These are phyloP conservation scores for Corythornis madagascariensis DNA, from an alignment of 2,113 vertebrate genomes.

Conservation along the genomic window DNA sequence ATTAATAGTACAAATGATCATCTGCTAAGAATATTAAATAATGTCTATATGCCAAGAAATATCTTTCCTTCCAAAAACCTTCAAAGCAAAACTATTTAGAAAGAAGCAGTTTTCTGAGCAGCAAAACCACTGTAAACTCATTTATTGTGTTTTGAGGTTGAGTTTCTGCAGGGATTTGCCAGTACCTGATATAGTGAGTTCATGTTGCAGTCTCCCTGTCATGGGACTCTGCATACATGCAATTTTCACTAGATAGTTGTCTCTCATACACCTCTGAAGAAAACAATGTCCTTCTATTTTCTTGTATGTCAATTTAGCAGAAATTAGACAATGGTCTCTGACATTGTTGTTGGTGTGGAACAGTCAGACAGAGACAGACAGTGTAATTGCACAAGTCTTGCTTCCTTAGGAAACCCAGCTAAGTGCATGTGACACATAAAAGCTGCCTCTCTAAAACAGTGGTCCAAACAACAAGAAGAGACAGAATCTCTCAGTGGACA, in stretches of 20 bases:
- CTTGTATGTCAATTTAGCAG: background rate
- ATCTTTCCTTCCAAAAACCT: background rate
- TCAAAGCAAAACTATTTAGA: background rate
- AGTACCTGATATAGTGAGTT: background rate
- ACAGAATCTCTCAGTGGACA: background rate
- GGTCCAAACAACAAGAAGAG: constrained; percentile 35
- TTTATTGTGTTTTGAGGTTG: background rate
- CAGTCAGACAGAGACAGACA: background rate
- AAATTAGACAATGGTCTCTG: background rate
- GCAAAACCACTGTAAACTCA: background rate
- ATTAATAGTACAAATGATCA: background rate
- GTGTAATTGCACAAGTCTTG: background rate
- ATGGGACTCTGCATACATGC: background rate
- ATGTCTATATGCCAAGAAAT: background rate
- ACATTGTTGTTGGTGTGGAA: fast-evolving
- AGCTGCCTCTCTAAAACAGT: constrained; percentile 6
- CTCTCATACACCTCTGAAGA: background rate
- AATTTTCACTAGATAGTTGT: background rate
- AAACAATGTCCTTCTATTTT: background rate
- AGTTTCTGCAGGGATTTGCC: background rate
- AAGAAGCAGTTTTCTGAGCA: background rate
- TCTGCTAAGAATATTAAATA: background rate
- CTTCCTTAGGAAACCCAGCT: background rate
- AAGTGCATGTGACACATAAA: background rate
- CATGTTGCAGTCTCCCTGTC: background rate